phyloP scores from a whole-genome alignment of 2,113 vertebrate species.

The Thamnophis sirtalis region DNA sequence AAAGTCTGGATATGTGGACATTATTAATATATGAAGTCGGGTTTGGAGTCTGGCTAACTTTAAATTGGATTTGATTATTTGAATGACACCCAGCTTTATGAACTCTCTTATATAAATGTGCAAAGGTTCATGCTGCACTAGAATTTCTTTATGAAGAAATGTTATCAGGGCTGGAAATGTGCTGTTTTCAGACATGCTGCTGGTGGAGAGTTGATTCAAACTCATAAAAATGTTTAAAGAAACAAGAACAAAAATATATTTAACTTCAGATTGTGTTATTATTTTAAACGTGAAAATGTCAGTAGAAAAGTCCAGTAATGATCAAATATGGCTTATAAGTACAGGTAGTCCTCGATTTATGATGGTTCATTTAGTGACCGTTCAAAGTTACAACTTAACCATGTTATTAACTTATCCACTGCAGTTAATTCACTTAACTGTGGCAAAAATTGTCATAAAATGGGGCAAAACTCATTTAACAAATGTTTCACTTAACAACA shows the following conservation, averaged over 20 bases:
- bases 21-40: not conserved
- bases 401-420: not conserved
- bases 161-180: not conserved
- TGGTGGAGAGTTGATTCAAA: not conserved
- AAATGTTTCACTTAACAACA: not conserved
- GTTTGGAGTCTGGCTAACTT: not conserved
- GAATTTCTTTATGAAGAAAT: not conserved
- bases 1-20: not conserved
- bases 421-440: not conserved
- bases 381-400: not conserved
- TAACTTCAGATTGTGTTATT: not conserved
- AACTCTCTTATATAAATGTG: not conserved
- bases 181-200: not conserved
- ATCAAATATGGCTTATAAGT: not conserved
- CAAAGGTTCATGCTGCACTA: not conserved
- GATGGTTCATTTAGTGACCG: not conserved
- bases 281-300: not conserved
- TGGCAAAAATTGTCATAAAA: not conserved
- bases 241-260: not conserved
- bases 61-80: not conserved
- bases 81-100: not conserved
- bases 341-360: not conserved
- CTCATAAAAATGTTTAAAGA: not conserved
- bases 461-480: not conserved
- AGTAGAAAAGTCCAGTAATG: not conserved